phyloP scores from a whole-genome alignment of 2,113 vertebrate species.

The Capra hircus region DNA sequence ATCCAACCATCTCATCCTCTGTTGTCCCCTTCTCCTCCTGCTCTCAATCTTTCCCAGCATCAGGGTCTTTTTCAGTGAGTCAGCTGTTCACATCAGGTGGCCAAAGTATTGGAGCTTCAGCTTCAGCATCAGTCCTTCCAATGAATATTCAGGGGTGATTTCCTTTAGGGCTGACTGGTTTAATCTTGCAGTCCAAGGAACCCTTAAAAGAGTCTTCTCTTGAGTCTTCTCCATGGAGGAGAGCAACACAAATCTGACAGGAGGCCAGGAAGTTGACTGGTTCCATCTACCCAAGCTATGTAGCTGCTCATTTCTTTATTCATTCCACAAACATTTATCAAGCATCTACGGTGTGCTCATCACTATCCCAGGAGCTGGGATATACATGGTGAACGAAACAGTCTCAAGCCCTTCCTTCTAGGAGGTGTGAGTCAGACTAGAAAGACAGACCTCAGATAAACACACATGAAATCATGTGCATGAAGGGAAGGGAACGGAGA shows the following conservation, averaged over 20 bases:
- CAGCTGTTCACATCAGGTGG: not conserved
- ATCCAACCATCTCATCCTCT: not conserved
- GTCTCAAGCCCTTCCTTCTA: not conserved
- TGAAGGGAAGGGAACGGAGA: not conserved
- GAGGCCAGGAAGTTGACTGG: not conserved
- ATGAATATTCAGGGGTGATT: not conserved
- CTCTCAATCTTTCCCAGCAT: not conserved
- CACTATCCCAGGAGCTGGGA: not conserved
- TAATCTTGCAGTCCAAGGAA: not conserved
- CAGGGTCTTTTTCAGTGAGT: not conserved
- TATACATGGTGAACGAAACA: not conserved
- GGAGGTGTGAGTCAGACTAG: not conserved
- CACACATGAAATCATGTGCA: rapidly evolving
- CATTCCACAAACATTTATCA: not conserved
- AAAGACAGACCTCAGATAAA: not conserved
- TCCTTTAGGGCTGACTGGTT: not conserved
- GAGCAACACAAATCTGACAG: not conserved
- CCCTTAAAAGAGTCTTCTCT: not conserved
- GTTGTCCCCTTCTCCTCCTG: not conserved
- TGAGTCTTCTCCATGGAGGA: not conserved
- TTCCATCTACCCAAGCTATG: not conserved
- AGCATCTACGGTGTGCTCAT: not conserved
- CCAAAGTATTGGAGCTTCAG: not conserved
- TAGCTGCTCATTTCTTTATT: not conserved
- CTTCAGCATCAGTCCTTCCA: not conserved